A percentile compares a stretch with the other conserved stretches of the same genome.
These are phyloP conservation scores for Heliconius ethilla DNA, from an alignment of 2,888 invertebrate species.

Conservation along the genomic window DNA sequence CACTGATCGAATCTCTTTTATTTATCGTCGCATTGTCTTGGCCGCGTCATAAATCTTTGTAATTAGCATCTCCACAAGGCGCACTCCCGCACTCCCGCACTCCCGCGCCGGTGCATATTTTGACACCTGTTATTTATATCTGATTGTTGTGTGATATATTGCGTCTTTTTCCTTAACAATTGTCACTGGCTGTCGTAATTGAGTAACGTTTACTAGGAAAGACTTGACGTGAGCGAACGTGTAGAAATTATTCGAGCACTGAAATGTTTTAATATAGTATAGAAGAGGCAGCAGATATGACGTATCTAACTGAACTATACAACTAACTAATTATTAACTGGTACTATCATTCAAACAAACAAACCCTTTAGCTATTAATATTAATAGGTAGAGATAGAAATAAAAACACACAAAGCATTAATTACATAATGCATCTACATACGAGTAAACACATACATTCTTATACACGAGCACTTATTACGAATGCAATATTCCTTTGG, in stretches of 20 bases:
- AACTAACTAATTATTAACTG: no score
- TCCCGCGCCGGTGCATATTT: conserved; percentile 27
- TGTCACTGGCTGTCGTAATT: conserved; percentile 7
- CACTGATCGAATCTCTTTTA: conserved; percentile 45
- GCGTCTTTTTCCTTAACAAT: conserved; percentile 19
- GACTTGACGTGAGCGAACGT: neutral
- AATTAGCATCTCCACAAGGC: conserved; percentile 46
- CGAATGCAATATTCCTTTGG: conserved; percentile 12
- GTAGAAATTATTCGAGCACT: neutral
- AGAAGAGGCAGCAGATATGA: no score
- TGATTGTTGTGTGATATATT: conserved; percentile 27
- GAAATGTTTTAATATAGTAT: neutral
- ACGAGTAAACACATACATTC: neutral
- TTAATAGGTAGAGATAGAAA: neutral
- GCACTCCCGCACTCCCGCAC: neutral
- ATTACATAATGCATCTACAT: neutral
- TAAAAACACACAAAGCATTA: neutral
- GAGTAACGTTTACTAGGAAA: conserved; percentile 17
- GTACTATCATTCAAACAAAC: no score
- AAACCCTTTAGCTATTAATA: no score
- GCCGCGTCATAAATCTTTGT: conserved; percentile 46
- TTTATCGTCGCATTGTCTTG: conserved; percentile 50
- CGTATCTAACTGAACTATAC: no score
- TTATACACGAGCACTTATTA: conserved; percentile 18
- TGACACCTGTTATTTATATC: conserved; percentile 30